Evolutionary conservation across 2,888 invertebrate genomes (phyloP), one percentile per base, ranked within the genome.

Genomic region (Tipula lateralis): DNA sequence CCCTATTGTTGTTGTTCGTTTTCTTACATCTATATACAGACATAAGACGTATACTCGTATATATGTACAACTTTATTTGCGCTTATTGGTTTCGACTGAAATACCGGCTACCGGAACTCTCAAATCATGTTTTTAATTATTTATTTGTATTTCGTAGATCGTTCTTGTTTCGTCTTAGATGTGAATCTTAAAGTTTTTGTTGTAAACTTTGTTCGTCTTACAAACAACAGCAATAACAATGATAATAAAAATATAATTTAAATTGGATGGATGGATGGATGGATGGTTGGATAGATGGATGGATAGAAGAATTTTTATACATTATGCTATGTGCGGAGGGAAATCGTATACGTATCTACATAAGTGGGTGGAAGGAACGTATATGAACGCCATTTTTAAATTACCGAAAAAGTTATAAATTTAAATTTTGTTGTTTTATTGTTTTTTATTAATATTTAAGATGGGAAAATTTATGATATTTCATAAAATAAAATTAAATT

Each of bases 71-170:
- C 66, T 66, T 66, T 66, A 66, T 66, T 66, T 66, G 66, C 66
- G 66, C 66, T 66, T 66, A 66, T 66, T 66, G 66, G 66, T 66
- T 66, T 66, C 66, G 66, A 66, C 66, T 66, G 66, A 24, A 66
- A 66, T 66, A 66, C 66, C 66, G 66, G 66, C 66, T 66, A 66
- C 66, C 66, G 66, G 66, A 66, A 66, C 66, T 66, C 66, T 66
- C 66, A 66, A 66, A 66, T 66, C 66, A 66, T 66, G 66, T 66
- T 66, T 66, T 66, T 66, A 66, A 66, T 66, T 66, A 66, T 66
- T 66, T 66, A 66, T 24, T 66, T 66, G 66, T 66, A 66, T 66
- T n/a, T 50, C n/a, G 36, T 36, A 1, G 66, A 24, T 24, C 9
- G 66, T 66, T 44, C 44, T 44, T 44, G 24, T 66, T 66, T 66